phyloP scores from a whole-genome alignment of 2,797 vertebrate genomes.

The Threskiornis aethiopicus region DNA sequence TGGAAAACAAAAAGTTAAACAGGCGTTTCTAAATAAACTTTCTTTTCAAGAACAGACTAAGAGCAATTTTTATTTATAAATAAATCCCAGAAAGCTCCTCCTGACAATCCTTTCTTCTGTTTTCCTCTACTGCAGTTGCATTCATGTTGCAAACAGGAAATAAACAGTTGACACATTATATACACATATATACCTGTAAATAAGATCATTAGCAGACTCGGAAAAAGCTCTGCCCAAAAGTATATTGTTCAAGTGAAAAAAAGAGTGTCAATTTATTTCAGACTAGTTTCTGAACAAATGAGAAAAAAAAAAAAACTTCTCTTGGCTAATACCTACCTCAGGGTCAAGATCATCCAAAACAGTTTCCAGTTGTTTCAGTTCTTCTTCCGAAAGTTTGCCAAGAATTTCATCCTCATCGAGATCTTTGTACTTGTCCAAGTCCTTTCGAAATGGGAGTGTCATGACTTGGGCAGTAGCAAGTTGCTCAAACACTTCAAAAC shows the following conservation, averaged over 20 bases:
- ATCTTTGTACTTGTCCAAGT: constrained; percentile 96
- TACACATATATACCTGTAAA: background rate
- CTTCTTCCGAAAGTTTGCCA: constrained; percentile 88
- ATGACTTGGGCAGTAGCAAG: constrained; percentile 70
- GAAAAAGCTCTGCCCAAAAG: background rate
- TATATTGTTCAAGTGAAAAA: background rate
- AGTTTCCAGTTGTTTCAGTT: constrained; percentile 93
- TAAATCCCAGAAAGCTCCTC: background rate
- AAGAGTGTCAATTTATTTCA: background rate
- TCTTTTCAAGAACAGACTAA: background rate
- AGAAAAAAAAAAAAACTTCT: background rate
- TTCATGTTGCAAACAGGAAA: background rate
- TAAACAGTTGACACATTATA: background rate
- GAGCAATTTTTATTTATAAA: background rate
- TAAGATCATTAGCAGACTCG: background rate
- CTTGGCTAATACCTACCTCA: constrained; percentile 79
- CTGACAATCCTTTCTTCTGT: background rate
- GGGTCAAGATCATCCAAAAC: constrained; percentile 97
- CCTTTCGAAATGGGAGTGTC: constrained; percentile 90
- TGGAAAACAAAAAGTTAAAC: background rate
- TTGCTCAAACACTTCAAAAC: background rate
- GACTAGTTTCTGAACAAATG: background rate
- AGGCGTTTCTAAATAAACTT: background rate
- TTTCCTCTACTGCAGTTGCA: background rate
- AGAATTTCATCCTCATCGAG: constrained; percentile 96